Evolutionary conservation across 2,113 vertebrate genomes (phyloP), one percentile per base, ranked within the genome.

Genomic region (Gadus macrocephalus): DNA sequence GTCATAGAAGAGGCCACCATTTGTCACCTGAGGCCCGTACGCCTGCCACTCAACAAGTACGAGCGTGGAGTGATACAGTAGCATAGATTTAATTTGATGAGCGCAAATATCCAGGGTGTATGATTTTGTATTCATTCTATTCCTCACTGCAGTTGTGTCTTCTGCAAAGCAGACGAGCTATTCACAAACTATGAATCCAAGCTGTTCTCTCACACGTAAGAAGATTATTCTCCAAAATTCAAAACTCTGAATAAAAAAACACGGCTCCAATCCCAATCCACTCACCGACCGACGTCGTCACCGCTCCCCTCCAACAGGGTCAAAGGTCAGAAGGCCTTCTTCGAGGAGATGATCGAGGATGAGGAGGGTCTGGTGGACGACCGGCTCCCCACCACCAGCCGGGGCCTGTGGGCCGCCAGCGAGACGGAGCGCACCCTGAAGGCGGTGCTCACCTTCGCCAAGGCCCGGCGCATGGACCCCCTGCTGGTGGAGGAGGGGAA

Each of bases 301-400:
- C 60, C n/a, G 16, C 15, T 74, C 15, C 35, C 8, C 59, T 5
- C 22, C 55, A 62, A 19, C 79, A 99, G 97, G 62, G 95, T 98
- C 67, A 97, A 94, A 84, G 95, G 96, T 56, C 97, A 99, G 81
- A 98, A 92, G 42, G 97, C 96, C 74, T 96, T 98, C 84, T 98
- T 98, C 73, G 97, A 99, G 75, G 97, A 99, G 83, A 98, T 98
- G 96, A 98, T 98, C 68, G 97, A 98, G 85, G 97, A 98, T 49
- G 96, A 99, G 70, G 97, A 98, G 61, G 96, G 96, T 1, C 88
- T 98, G 4, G 93, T 98, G 11, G 97, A 98, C 73, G 96, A 99
- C 79, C 92, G 96, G 27, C 88, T 94, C 5, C 95, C 97, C 68
- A 97, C 96, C 42, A 99, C 97, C 25, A 98, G 93, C 74, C 90